Percentiles rank a stretch among this genome's conserved stretches.
These are phyloP conservation scores for Sitodiplosis mosellana DNA, from an alignment of 1,140 invertebrate species.

Conservation along the genomic window DNA sequence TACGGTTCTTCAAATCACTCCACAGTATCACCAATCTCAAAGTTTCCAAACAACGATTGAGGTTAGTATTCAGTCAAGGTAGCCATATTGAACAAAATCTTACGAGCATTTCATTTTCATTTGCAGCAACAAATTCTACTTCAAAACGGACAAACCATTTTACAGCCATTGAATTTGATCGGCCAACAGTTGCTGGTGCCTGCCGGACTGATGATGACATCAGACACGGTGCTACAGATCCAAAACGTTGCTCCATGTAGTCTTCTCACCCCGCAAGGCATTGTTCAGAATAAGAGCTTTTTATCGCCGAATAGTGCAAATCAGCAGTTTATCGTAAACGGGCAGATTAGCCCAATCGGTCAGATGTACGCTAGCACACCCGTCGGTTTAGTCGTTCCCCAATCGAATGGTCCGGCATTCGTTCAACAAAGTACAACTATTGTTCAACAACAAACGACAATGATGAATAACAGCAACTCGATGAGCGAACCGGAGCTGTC, in stretches of 20 bases:
- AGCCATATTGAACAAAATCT: too few species aligned
- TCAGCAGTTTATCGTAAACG: slow-evolving; percentile 43
- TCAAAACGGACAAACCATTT: slow-evolving; percentile 26
- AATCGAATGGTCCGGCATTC: slow-evolving; percentile 29
- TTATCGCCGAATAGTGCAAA: slow-evolving; percentile 50
- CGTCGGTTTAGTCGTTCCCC: slow-evolving; percentile 54
- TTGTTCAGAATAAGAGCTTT: slow-evolving; percentile 62
- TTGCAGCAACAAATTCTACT: slow-evolving; percentile 58
- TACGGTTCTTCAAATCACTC: slow-evolving; percentile 20
- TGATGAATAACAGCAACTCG: slow-evolving; percentile 51
- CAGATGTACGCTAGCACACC: slow-evolving; percentile 54
- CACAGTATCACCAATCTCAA: slow-evolving; percentile 37
- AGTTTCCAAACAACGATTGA: slow-evolving; percentile 31
- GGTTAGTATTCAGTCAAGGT: slow-evolving; percentile 32
- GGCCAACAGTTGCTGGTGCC: slow-evolving; percentile 68
- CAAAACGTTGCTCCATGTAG: slow-evolving; percentile 42
- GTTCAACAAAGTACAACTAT: slow-evolving; percentile 42
- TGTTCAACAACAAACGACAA: slow-evolving; percentile 44
- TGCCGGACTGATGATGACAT: slow-evolving; percentile 54
- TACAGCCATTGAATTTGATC: slow-evolving; percentile 64
- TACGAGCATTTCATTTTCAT: slow-evolving; percentile 16
- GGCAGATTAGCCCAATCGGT: slow-evolving; percentile 51
- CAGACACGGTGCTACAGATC: slow-evolving; percentile 52
- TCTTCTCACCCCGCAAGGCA: slow-evolving; percentile 30
- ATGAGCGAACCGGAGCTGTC: slow-evolving; percentile 12